Evolutionary conservation across 2,888 invertebrate genomes (phyloP).

Genomic region (Spodoptera littoralis): DNA sequence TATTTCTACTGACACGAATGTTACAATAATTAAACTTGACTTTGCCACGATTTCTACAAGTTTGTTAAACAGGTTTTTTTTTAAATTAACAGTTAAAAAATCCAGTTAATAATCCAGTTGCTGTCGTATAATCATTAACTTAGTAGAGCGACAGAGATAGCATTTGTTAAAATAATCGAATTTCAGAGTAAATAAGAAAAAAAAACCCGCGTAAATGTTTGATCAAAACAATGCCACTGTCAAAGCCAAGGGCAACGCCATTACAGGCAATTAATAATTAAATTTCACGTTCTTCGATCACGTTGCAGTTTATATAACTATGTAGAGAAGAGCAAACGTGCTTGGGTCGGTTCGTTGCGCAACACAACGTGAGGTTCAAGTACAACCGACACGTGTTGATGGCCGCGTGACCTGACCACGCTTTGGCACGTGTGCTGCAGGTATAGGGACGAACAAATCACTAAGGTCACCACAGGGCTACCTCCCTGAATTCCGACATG

Average conservation of each 20-base stretch:
- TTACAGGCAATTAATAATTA: slow-evolving; percentile 70
- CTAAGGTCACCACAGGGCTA: slow-evolving; percentile 65
- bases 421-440: slow-evolving; percentile 71
- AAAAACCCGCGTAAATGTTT: slow-evolving; percentile 13
- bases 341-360: slow-evolving; percentile 74
- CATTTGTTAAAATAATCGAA: background rate
- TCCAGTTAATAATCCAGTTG: slow-evolving; percentile 24
- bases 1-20: slow-evolving; percentile 51
- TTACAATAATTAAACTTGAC: slow-evolving; percentile 37
- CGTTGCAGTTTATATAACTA: slow-evolving; percentile 86
- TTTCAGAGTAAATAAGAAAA: background rate
- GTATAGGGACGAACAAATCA: slow-evolving; percentile 65
- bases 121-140: slow-evolving; percentile 43
- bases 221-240: slow-evolving; percentile 41
- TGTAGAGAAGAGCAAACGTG: slow-evolving; percentile 78
- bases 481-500: slow-evolving; percentile 45
- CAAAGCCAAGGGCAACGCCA: slow-evolving; percentile 67
- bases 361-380: slow-evolving; percentile 87
- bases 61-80: slow-evolving; percentile 28
- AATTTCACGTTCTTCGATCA: slow-evolving; percentile 80
- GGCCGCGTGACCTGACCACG: slow-evolving; percentile 79
- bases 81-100: slow-evolving; percentile 25
- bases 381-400: slow-evolving; percentile 75
- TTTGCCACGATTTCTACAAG: slow-evolving; percentile 23
- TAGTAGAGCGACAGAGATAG: slow-evolving; percentile 10